These are phyloP conservation scores for Epizoanthus scotinus DNA, from an alignment of 92 coral and sea anemone species.

Conservation along the genomic window DNA sequence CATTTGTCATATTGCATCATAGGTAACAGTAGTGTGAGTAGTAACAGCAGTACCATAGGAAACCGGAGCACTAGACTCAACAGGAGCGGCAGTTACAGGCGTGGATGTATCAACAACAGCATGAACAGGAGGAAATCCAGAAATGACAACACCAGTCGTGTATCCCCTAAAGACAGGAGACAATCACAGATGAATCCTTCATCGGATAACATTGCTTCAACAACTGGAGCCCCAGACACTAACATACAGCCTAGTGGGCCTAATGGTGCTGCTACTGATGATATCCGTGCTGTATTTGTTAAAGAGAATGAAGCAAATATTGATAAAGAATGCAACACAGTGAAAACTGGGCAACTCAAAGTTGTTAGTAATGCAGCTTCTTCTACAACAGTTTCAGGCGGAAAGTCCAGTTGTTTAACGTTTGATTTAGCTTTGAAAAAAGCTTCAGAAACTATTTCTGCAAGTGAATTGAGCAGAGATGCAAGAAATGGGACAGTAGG, in stretches of 20 bases:
- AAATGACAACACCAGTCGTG: background rate
- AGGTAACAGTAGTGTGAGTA: conserved; percentile 2
- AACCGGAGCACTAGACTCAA: background rate
- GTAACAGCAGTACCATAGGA: background rate
- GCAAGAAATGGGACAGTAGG: too few relatives aligned
- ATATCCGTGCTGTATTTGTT: background rate
- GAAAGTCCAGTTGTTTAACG: background rate
- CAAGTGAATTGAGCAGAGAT: background rate
- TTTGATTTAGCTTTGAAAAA: background rate
- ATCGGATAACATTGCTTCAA: background rate
- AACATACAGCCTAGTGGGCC: background rate
- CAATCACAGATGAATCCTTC: background rate
- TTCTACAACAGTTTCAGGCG: background rate
- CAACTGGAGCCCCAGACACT: background rate
- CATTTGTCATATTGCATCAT: background rate
- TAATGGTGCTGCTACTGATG: background rate
- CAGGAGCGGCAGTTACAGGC: conserved; percentile 6
- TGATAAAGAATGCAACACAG: background rate
- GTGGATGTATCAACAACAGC: conserved; percentile 1
- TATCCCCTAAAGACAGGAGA: background rate
- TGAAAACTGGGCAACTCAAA: background rate
- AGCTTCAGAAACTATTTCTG: background rate
- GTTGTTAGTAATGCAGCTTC: background rate
- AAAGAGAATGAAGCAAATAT: background rate
- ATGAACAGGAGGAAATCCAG: background rate